Evolutionary conservation across 2,888 invertebrate genomes (phyloP).

Genomic region (Protophormia terraenovae): DNA sequence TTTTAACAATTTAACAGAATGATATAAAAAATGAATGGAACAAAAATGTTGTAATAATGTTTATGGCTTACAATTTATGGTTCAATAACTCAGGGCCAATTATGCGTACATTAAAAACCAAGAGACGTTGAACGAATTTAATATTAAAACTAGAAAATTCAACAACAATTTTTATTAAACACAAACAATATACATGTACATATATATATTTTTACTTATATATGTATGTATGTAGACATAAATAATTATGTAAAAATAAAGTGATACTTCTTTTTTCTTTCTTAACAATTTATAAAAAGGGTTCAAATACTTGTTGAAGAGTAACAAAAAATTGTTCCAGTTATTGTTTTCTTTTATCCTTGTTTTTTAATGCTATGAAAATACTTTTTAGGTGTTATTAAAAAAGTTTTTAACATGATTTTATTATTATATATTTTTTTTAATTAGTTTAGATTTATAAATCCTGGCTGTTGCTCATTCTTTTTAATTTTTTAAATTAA

Average conservation of each 20-base stretch:
- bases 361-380: not conserved
- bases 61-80: slow-evolving; percentile 22
- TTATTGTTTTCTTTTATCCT: not conserved
- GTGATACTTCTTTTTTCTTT: not conserved
- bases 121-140: not conserved
- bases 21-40: slow-evolving; percentile 3
- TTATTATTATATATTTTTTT: too few relatives aligned
- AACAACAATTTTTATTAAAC: not conserved
- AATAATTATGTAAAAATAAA: not conserved
- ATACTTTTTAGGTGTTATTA: slow-evolving; percentile 30
- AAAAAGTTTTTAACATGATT: slow-evolving; percentile 39
- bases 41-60: not conserved
- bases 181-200: not conserved
- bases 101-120: not conserved
- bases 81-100: slow-evolving; percentile 45
- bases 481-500: not conserved
- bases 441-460: slow-evolving; percentile 29
- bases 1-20: not conserved
- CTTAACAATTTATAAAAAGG: not conserved
- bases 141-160: slow-evolving; percentile 7
- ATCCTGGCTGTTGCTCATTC: not conserved
- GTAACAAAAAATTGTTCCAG: not conserved
- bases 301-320: slow-evolving; percentile 6
- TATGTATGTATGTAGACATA: too few relatives aligned
- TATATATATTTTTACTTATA: too few relatives aligned